Conservation (phyloP, 2,113 vertebrate genomes). For the Cyprinodon brontotheroides region DNA sequence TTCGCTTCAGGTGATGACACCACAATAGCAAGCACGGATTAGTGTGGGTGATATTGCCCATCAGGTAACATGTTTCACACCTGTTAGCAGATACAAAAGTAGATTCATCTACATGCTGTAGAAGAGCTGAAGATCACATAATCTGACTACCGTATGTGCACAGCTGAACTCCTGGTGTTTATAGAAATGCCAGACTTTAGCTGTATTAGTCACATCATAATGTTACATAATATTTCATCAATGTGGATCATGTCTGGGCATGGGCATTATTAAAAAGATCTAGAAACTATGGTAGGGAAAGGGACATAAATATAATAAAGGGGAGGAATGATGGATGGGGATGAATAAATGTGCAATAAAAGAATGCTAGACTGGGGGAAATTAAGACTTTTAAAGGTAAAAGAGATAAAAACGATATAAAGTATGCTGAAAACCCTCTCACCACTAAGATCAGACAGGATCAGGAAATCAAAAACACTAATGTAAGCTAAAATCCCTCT, state of each 20-base stretch:
- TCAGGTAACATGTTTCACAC: conserved; percentile 17
- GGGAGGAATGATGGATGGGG: neutral
- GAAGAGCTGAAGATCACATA: neutral
- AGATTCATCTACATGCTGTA: neutral
- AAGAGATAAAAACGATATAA: neutral
- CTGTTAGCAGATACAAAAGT: conserved; percentile 1
- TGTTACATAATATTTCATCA: conserved; percentile 56
- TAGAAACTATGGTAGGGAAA: conserved; percentile 1
- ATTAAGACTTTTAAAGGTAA: neutral
- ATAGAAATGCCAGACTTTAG: conserved; percentile 28
- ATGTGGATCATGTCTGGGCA: conserved; percentile 17
- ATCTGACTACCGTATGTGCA: conserved; percentile 2
- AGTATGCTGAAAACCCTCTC: neutral
- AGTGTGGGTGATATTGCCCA: conserved; percentile 6
- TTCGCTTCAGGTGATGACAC: conserved; percentile 34
- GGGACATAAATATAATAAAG: neutral
- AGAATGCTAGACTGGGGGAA: neutral
- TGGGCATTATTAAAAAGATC: conserved; percentile 33
- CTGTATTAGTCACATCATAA: conserved; percentile 34
- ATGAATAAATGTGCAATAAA: neutral
- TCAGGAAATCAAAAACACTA: too few species aligned
- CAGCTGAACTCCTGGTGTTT: neutral
- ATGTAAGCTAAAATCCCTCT: too few species aligned
- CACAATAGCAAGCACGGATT: conserved; percentile 35
- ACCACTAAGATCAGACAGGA: too few species aligned